These are phyloP conservation scores for Phoebastria nigripes DNA, from an alignment of 2,797 vertebrate genomes.

Conservation along the genomic window DNA sequence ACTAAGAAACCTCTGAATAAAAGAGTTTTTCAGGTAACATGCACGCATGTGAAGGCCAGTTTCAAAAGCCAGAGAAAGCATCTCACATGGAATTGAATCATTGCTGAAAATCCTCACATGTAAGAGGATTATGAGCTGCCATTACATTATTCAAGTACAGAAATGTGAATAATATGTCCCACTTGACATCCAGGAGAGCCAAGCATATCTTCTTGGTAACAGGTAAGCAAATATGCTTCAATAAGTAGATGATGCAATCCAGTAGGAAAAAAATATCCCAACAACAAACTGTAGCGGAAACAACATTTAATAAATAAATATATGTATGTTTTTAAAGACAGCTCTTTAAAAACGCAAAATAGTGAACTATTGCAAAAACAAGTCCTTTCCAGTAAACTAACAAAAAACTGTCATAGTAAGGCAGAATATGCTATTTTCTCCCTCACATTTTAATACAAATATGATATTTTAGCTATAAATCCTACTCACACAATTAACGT, in stretches of 20 bases:
- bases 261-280: neutral
- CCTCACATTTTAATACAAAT: neutral
- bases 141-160: conserved; percentile 34
- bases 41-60: neutral
- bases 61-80: conserved; percentile 27
- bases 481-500: neutral
- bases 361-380: neutral
- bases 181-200: conserved; percentile 33
- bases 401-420: neutral
- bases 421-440: neutral
- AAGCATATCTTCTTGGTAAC: neutral
- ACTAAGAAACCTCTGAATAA: neutral
- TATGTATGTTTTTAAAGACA: neutral
- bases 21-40: neutral
- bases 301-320: neutral
- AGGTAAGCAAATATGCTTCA: neutral
- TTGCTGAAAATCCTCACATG: conserved; percentile 24
- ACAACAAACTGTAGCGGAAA: neutral
- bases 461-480: neutral
- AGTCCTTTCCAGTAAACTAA: neutral
- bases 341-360: neutral
- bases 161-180: conserved; percentile 34
- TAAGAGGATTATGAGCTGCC: conserved; percentile 28
- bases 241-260: neutral
- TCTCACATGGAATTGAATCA: neutral